Evolutionary conservation across 2,888 invertebrate species (phyloP).

Genomic region (Trichogramma dendrolimi): DNA sequence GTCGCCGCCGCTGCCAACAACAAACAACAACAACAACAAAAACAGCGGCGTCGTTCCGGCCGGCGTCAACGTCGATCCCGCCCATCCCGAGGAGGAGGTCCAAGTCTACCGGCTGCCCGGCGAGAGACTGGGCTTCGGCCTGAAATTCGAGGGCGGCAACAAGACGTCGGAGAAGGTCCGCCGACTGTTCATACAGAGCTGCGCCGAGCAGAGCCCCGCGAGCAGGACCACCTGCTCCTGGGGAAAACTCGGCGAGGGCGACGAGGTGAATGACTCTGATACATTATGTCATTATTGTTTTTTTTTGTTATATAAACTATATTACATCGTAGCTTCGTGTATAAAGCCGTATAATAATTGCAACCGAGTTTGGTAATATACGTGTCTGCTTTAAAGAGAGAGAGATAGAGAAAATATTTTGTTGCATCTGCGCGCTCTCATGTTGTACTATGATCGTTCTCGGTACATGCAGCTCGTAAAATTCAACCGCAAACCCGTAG

Average conservation of each 20-base stretch:
- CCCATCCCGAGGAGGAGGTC: constrained; percentile 65
- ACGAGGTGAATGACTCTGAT: constrained; percentile 57
- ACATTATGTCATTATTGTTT: too few species aligned
- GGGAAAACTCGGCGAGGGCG: constrained; percentile 80
- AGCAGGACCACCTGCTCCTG: constrained; percentile 77
- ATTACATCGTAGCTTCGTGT: too few species aligned
- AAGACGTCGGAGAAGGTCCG: constrained; percentile 76
- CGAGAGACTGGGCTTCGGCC: constrained; percentile 83
- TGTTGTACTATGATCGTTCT: too few species aligned
- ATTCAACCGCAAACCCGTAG: too few species aligned
- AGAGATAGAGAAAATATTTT: too few species aligned
- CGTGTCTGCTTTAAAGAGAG: too few species aligned
- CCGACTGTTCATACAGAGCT: constrained; percentile 81
- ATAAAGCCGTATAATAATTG: too few species aligned
- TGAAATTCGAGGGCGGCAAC: constrained; percentile 88
- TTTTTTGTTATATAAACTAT: too few species aligned
- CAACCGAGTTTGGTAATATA: too few species aligned
- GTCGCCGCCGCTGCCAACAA: constrained; percentile 1
- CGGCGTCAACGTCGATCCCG: constrained; percentile 39
- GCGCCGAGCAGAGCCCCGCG: constrained; percentile 82
- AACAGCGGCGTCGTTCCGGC: constrained; percentile 12
- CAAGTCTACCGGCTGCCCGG: constrained; percentile 81
- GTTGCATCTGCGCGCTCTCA: too few species aligned
- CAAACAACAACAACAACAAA: constrained; percentile 19
- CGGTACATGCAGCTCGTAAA: too few species aligned